Evolutionary conservation across 2,797 vertebrate genomes (phyloP).

Genomic region (Sebastes goodei): DNA sequence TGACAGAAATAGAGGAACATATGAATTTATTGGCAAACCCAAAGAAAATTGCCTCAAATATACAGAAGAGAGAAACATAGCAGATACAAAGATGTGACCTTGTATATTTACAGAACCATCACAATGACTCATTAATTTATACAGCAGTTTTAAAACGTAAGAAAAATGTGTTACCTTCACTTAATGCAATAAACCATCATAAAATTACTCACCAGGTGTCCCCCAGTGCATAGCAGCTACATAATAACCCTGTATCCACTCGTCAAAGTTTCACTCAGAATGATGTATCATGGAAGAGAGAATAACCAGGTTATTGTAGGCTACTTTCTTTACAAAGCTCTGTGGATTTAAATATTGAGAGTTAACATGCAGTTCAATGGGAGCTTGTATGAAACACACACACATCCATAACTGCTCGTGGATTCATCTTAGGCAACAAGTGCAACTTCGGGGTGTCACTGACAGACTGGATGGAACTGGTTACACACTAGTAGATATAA

Average conservation of each 20-base stretch:
- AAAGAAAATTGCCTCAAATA: constrained; percentile 77
- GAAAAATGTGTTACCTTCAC: constrained; percentile 53
- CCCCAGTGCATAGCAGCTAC: constrained; percentile 61
- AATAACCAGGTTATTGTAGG: constrained; percentile 14
- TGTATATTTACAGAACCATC: constrained; percentile 80
- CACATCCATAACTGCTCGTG: constrained; percentile 14
- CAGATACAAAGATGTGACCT: constrained; percentile 75
- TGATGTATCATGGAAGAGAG: background rate
- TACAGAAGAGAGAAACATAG: constrained; percentile 76
- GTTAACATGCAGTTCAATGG: constrained; percentile 50
- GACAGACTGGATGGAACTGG: constrained; percentile 34
- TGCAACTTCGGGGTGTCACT: constrained; percentile 35
- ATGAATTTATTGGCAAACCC: constrained; percentile 81
- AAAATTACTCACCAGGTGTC: constrained; percentile 34
- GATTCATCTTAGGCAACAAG: constrained; percentile 29
- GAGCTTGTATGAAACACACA: constrained; percentile 25
- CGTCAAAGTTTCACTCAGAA: constrained; percentile 12
- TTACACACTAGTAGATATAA: constrained; percentile 35
- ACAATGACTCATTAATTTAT: constrained; percentile 68
- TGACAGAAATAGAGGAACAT: constrained; percentile 59
- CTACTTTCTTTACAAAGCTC: constrained; percentile 18
- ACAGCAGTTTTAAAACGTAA: constrained; percentile 68
- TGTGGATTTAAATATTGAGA: constrained; percentile 22
- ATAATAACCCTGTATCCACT: constrained; percentile 41
- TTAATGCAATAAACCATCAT: constrained; percentile 52